Percentiles rank a stretch among this genome's conserved stretches.
These are phyloP conservation scores for Perca flavescens DNA, from an alignment of 2,113 vertebrate species.

Conservation along the genomic window DNA sequence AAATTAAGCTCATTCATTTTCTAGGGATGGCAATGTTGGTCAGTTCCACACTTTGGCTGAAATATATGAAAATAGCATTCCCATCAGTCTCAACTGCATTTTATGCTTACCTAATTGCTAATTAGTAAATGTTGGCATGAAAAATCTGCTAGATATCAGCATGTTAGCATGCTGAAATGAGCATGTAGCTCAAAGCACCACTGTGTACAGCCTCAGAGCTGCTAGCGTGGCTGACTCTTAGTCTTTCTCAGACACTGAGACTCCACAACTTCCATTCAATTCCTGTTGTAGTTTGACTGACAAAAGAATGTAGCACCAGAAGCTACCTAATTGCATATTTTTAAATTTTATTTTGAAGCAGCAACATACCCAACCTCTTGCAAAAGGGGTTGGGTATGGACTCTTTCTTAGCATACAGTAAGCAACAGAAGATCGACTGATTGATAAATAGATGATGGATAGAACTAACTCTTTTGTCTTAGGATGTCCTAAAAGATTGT, in stretches of 20 bases:
- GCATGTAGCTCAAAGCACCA: too few relatives aligned
- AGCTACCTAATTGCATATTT: neutral
- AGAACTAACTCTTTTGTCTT: neutral
- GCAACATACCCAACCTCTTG: neutral
- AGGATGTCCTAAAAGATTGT: neutral
- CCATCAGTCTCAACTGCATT: too few relatives aligned
- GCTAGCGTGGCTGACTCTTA: too few relatives aligned
- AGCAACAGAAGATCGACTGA: neutral
- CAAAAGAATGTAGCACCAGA: neutral
- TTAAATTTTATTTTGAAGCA: neutral
- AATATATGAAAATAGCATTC: neutral
- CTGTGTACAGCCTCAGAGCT: too few relatives aligned
- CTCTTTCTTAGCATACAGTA: neutral
- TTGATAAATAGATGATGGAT: neutral
- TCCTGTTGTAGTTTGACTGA: neutral
- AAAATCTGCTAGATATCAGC: too few relatives aligned
- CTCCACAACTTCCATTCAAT: neutral
- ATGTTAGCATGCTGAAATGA: too few relatives aligned
- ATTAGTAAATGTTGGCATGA: too few relatives aligned
- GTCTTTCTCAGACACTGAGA: too few relatives aligned
- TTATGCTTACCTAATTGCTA: too few relatives aligned
- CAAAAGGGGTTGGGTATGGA: too few relatives aligned
- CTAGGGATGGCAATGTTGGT: neutral
- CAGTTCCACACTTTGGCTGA: neutral
- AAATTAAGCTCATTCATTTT: slow-evolving; percentile 1